Evolutionary conservation across 1,140 invertebrate genomes (phyloP).

Genomic region (Carposina sasakii): DNA sequence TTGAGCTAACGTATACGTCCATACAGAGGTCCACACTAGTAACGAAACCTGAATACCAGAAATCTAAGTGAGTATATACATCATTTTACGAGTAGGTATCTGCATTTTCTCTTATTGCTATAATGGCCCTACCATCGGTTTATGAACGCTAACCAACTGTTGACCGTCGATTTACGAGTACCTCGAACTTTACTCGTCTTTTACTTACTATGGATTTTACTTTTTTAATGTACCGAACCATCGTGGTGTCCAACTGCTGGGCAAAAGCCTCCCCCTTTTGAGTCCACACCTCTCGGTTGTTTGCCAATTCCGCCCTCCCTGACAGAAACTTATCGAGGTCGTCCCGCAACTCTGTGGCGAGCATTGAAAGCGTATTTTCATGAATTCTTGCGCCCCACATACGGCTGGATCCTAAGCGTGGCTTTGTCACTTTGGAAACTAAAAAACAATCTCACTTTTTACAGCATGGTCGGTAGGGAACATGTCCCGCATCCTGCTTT

Average conservation of each 20-base stretch:
- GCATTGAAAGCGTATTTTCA: background rate
- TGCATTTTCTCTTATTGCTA: background rate
- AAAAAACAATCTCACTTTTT: too few species aligned
- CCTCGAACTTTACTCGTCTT: too few species aligned
- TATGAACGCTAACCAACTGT: background rate
- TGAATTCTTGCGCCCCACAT: background rate
- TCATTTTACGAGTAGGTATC: background rate
- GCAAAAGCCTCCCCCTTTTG: background rate
- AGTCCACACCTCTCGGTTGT: background rate
- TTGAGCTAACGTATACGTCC: conserved; percentile 46
- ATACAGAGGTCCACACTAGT: conserved; percentile 31
- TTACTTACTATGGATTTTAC: too few species aligned
- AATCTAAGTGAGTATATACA: background rate
- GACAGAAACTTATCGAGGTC: background rate
- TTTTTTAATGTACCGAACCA: background rate
- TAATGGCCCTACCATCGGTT: background rate
- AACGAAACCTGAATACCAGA: conserved; percentile 31
- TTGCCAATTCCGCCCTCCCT: background rate
- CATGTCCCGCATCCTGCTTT: too few species aligned
- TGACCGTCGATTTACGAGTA: background rate
- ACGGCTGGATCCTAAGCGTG: background rate
- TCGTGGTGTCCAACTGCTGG: background rate
- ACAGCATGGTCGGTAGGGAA: too few species aligned
- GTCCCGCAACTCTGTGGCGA: background rate
- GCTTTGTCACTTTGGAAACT: background rate